Percentiles rank a stretch among this genome's conserved stretches.
These are phyloP conservation scores for Acheta domesticus DNA, from an alignment of 2,888 invertebrate genomes.

Conservation along the genomic window DNA sequence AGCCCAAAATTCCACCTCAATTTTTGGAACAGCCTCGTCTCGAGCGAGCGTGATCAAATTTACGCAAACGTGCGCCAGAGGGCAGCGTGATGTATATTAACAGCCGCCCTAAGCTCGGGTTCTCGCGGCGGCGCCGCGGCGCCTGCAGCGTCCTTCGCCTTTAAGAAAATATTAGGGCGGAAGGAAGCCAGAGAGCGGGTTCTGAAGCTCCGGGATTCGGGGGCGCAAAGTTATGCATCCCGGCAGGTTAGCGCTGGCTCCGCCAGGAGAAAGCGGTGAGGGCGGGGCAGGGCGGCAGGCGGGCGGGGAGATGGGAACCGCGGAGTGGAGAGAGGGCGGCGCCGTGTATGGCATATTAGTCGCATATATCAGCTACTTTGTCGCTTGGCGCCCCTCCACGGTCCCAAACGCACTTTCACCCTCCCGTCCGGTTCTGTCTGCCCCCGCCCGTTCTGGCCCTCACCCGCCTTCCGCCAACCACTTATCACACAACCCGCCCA, in stretches of 20 bases:
- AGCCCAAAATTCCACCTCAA: too few species aligned
- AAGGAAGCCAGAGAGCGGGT: not conserved
- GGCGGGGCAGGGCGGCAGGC: not conserved
- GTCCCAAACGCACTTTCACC: not conserved
- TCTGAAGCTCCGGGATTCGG: not conserved
- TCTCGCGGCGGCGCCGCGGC: not conserved
- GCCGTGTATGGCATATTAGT: not conserved
- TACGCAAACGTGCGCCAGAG: not conserved
- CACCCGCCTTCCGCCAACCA: not conserved
- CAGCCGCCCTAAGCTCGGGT: not conserved
- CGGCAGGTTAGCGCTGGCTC: not conserved
- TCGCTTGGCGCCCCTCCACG: not conserved
- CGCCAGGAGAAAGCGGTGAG: not conserved
- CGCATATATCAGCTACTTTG: constrained; percentile 7
- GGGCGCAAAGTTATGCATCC: not conserved
- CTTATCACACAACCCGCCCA: too few species aligned
- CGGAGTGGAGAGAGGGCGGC: not conserved
- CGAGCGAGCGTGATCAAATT: not conserved
- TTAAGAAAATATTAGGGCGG: constrained; percentile 7
- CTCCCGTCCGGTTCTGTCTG: not conserved
- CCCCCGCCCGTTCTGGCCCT: not conserved
- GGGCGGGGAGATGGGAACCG: not conserved
- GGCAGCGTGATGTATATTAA: constrained; percentile 18
- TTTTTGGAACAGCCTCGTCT: not conserved
- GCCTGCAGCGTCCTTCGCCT: not conserved